Conservation (phyloP, 2,797 vertebrate species). For the Menidia menidia region DNA sequence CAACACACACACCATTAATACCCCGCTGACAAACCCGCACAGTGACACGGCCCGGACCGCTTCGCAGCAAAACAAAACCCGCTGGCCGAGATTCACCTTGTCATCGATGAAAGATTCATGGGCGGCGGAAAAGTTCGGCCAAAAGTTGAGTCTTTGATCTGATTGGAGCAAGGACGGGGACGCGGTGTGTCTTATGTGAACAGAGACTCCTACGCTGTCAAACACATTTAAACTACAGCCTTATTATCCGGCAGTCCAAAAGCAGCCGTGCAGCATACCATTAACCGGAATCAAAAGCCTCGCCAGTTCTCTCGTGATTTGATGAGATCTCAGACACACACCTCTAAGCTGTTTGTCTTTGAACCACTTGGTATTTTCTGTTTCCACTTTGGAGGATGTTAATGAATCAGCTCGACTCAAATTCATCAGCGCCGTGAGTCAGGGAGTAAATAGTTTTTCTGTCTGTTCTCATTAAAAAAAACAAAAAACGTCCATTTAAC, state of each 20-base stretch:
- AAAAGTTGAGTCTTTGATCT: slow-evolving; percentile 65
- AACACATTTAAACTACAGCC: slow-evolving; percentile 3
- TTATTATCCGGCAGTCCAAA: background rate
- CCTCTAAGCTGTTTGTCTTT: background rate
- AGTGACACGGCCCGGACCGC: slow-evolving; percentile 72
- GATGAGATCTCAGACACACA: background rate
- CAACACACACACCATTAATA: slow-evolving; percentile 74
- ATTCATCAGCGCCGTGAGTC: too few species aligned
- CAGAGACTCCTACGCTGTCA: slow-evolving; percentile 8
- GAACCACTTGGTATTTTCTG: too few species aligned
- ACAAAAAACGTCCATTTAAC: too few species aligned
- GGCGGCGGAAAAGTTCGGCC: slow-evolving; percentile 58
- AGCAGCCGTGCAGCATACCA: background rate
- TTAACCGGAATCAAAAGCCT: slow-evolving; percentile 1
- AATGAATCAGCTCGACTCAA: too few species aligned
- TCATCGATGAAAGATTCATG: slow-evolving; percentile 84
- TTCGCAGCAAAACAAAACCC: slow-evolving; percentile 75
- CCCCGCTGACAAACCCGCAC: slow-evolving; percentile 77
- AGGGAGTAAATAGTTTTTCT: too few species aligned
- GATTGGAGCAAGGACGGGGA: slow-evolving; percentile 64
- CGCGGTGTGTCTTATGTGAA: slow-evolving; percentile 12
- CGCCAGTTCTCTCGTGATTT: background rate
- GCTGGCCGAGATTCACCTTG: slow-evolving; percentile 78
- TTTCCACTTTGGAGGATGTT: too few species aligned
- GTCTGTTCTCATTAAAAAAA: too few species aligned